Evolutionary conservation across 2,797 vertebrate genomes (phyloP).

Genomic region (Enteromius viviparus): DNA sequence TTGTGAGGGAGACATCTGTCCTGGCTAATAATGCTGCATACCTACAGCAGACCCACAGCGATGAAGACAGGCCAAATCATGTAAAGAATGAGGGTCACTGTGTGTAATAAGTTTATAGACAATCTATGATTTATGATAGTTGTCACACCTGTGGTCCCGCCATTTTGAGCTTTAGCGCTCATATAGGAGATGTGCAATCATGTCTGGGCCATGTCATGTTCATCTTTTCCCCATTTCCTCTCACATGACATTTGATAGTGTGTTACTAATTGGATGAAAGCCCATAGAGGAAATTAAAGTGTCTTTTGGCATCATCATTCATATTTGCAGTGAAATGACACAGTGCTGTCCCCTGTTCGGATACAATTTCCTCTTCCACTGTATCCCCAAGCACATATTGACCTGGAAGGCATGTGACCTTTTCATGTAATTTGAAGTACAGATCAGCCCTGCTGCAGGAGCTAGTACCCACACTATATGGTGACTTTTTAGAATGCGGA

Average conservation of each 20-base stretch:
- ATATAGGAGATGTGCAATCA: background rate
- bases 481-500: background rate
- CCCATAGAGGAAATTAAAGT: slow-evolving; percentile 32
- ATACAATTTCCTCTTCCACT: slow-evolving; percentile 34
- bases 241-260: slow-evolving; percentile 22
- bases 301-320: slow-evolving; percentile 3
- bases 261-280: slow-evolving; percentile 21
- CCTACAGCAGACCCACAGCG: slow-evolving; percentile 49
- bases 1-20: slow-evolving; percentile 72
- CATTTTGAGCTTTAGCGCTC: background rate
- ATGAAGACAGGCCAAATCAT: slow-evolving; percentile 66
- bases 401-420: slow-evolving; percentile 48
- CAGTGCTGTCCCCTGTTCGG: background rate
- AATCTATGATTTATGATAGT: slow-evolving; percentile 27
- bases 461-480: slow-evolving; percentile 26
- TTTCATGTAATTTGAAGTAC: slow-evolving; percentile 34
- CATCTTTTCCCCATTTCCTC: slow-evolving; percentile 1
- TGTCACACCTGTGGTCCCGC: slow-evolving; percentile 10
- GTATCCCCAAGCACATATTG: slow-evolving; percentile 19
- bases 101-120: slow-evolving; percentile 26
- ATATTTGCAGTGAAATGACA: slow-evolving; percentile 25
- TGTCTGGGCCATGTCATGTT: slow-evolving; percentile 8
- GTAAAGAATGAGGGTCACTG: slow-evolving; percentile 37
- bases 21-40: slow-evolving; percentile 68
- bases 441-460: slow-evolving; percentile 17